These are phyloP conservation scores for Ormyrus thymus DNA, from an alignment of 2,888 invertebrate species.

Conservation along the genomic window DNA sequence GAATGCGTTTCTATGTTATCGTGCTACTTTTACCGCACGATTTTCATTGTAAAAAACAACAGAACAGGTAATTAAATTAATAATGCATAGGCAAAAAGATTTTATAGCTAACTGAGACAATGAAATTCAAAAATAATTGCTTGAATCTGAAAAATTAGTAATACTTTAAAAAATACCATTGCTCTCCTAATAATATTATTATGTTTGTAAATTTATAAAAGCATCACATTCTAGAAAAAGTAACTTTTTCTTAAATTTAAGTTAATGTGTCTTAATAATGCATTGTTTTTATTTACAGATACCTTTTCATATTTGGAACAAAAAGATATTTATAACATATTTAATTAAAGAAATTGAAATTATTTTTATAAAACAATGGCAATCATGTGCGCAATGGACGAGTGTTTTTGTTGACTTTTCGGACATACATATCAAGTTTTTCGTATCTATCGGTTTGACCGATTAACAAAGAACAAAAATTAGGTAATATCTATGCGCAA, in stretches of 20 bases:
- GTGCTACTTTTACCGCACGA: conserved; percentile 16
- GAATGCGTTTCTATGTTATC: conserved; percentile 46
- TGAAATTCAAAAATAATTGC: conserved; percentile 35
- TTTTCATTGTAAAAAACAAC: conserved; percentile 38
- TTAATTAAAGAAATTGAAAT: conserved; percentile 36
- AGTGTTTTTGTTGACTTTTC: conserved; percentile 47
- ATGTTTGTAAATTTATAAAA: conserved; percentile 34
- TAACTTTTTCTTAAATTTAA: conserved; percentile 29
- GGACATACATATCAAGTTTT: conserved; percentile 48
- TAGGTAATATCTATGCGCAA: conserved; percentile 61
- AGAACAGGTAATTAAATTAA: conserved; percentile 20
- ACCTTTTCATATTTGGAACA: conserved; percentile 60
- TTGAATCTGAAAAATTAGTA: conserved; percentile 44
- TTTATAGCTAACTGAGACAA: conserved; percentile 30
- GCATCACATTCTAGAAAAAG: conserved; percentile 46
- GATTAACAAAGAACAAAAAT: conserved; percentile 62
- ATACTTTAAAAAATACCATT: conserved; percentile 48
- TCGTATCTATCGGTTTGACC: conserved; percentile 60
- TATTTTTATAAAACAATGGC: conserved; percentile 46
- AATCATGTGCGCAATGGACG: conserved; percentile 55
- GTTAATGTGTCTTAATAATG: conserved; percentile 46
- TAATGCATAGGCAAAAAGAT: conserved; percentile 26
- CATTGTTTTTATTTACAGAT: conserved; percentile 58
- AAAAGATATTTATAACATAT: conserved; percentile 36
- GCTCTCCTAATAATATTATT: conserved; percentile 31